Base-by-base conservation (phyloP, 2,888 invertebrate species). In the Tetragonisca angustula region DNA sequence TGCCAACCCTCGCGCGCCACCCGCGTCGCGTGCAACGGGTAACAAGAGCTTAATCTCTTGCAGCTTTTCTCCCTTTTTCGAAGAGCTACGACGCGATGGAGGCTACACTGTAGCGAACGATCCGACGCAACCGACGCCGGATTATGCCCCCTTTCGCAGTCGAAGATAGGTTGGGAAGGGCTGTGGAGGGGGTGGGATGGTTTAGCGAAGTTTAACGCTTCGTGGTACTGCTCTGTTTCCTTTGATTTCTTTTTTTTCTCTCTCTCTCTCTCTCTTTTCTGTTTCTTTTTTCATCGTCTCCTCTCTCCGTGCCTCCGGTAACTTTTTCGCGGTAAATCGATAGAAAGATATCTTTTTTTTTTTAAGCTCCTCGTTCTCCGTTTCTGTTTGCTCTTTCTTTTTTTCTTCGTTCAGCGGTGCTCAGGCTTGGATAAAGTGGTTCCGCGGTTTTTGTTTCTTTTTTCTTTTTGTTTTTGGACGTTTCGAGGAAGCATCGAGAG, bases 41-140 rank as follows among this genome's bases (percentile, higher is more conserved):
- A 85, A 88, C 88, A 83, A 87, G 81, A 84, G 89, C 89, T 84
- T 89, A 87, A 88, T 88, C 88, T 87, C 83, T 11, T 79, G 78
- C 79, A 77, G 83, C 80, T 87, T 81, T 81, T 56, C 76, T 76
- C 68, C 77, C 73, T 85, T 81, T 27, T 21, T 76, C 85, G 69
- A 81, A 68, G 43, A 65, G 76, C 65, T 54, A 56, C 73, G 79
- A 43, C 69, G 59, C 65, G 81, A 61, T 49, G 74, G 74, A 69
- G 78, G 78, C 77, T 69, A 76, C 73, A 72, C 81, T 62, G 68
- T 68, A 27, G 68, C 61, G 76, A n/a, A 56, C 82, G 82, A 81
- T 76, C 36, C 83, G 43, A 68, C 71, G 62, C 71, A 61, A 50
- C 83, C 56, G 62, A 32, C 50, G 11, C 24, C 49, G 71, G 83